Evolutionary conservation across 2,797 vertebrate genomes (phyloP).

Genomic region (Anolis apletophallus): DNA sequence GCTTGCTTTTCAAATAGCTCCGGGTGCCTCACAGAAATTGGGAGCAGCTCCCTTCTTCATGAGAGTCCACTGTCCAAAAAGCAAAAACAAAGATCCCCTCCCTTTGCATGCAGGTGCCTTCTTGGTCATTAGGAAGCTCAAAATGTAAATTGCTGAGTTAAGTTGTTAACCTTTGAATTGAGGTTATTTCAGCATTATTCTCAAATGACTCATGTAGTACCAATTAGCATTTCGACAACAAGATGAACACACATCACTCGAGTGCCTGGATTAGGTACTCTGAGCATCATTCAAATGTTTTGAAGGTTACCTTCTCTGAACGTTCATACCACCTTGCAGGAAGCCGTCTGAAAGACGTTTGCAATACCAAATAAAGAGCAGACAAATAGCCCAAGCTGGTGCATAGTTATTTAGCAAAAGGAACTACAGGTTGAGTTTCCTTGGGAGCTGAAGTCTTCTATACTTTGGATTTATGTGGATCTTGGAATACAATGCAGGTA

Average conservation of each 20-base stretch:
- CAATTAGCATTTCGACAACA: constrained; percentile 19
- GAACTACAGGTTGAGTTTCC: no score
- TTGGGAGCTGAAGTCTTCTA: no score
- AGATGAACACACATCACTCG: background rate
- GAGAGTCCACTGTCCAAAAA: constrained; percentile 54
- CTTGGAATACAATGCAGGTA: no score
- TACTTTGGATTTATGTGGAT: no score
- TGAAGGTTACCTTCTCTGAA: constrained; percentile 1
- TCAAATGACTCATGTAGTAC: constrained; percentile 31
- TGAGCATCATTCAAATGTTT: background rate
- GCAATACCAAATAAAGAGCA: background rate
- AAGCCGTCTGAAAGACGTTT: background rate
- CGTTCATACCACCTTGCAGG: background rate
- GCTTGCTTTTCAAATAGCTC: constrained; percentile 45
- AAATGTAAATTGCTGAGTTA: constrained; percentile 57
- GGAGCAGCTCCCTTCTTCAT: constrained; percentile 49
- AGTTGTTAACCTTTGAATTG: constrained; percentile 1
- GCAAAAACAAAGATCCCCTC: constrained; percentile 7
- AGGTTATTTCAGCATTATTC: constrained; percentile 43
- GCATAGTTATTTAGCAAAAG: background rate
- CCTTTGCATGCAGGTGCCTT: constrained; percentile 30
- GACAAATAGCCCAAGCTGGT: background rate
- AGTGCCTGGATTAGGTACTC: background rate
- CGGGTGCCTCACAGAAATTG: constrained; percentile 43
- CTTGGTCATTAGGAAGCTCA: constrained; percentile 47